Evolutionary conservation across 2,113 vertebrate genomes (phyloP), one percentile per base, ranked within the genome.

Genomic region (Xiphophorus maculatus): DNA sequence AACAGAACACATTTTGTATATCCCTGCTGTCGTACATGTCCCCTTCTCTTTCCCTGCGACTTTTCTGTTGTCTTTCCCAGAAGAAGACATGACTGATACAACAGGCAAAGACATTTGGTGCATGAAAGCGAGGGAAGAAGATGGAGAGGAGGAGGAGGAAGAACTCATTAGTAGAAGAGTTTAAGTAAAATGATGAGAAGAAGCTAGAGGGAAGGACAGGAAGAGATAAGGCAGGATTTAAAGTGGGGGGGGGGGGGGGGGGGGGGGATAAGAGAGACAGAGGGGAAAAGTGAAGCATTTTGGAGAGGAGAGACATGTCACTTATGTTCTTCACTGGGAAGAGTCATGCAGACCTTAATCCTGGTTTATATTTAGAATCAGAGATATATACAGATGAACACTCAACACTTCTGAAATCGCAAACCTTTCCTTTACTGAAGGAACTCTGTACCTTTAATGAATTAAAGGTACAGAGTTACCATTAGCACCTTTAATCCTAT

Each of bases 151-250:
- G 40, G 73, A 79, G 78, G 85, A 80, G 84, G 82, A 86, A 84
- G 79, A 88, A 79, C 88, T 89, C 90, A 91, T 93, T 92, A 90
- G 84, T 76, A 69, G 48, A 86, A 84, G 84, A 90, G 66, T 89
- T 90, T 91, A 88, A 91, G 85, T 90, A 88, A 87, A 89, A 90
- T 91, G 90, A 92, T 91, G 91, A 91, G 83, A 82, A 87, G 67
- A 88, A 87, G 89, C 88, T 90, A 69, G 66, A 89, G 89, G 88
- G 89, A 83, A 84, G 83, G 85, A 88, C 74, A 69, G 83, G 75
- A 84, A 72, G 85, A 87, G 90, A 91, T 87, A 91, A 89, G 80
- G 84, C 65, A 51, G 86, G 87, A 88, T 89, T 90, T 87, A 81
- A 79, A 86, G 85, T 69, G 78, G 48, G 74, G 65, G 70, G 73